Evolutionary conservation across 2,888 invertebrate genomes (phyloP), one percentile per base, ranked within the genome.

Genomic region (Octonoba sinensis): DNA sequence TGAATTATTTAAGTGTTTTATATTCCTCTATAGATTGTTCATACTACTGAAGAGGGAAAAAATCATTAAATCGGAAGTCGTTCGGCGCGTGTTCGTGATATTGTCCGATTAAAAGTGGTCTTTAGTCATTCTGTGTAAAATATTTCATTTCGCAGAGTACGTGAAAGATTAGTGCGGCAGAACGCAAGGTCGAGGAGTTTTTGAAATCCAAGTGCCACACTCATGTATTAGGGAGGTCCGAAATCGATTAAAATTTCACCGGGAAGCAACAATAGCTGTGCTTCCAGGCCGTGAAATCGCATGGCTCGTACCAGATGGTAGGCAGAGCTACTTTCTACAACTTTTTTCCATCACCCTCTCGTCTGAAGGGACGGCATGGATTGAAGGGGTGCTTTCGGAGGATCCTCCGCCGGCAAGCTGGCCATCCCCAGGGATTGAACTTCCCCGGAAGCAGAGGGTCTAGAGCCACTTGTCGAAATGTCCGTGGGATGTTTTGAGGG

Each of bases 211-310:
- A 36, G 36, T 36, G 36, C 36, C 8, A 11, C 36, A 36, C 36
- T 36, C 36, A 11, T 36, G 8, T 36, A 8, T 8, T 3, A 36
- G 36, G 36, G 36, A 36, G 36, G 36, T 36, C 36, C 60, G 49
- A 72, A 60, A 67, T 79, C 78, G 78, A 79, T 79, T 79, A 79
- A 72, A 79, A 79, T 79, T 72, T 79, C 66, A 78, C 54, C 65
- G 46, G 49, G 49, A 57, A 18, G 16, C 54, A 71, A 46, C 8
- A 69, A 54, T 56, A 44, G 18, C 24, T 12, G 60, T 22, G 18
- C 46, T 62, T 44, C n/a, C 27, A n/a, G n/a, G 24, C 24, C 62
- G 16, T 54, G 18, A 54, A 56, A 27, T 44, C 56, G 71, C 72
- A 66, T 71, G 69, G 67, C 24, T 36, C 18, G 51, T 49, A 73